A percentile compares a stretch with the other conserved stretches of the same genome.
Evolutionary conservation across 2,888 invertebrate species (phyloP).

Genomic region (Xestia xanthographa): DNA sequence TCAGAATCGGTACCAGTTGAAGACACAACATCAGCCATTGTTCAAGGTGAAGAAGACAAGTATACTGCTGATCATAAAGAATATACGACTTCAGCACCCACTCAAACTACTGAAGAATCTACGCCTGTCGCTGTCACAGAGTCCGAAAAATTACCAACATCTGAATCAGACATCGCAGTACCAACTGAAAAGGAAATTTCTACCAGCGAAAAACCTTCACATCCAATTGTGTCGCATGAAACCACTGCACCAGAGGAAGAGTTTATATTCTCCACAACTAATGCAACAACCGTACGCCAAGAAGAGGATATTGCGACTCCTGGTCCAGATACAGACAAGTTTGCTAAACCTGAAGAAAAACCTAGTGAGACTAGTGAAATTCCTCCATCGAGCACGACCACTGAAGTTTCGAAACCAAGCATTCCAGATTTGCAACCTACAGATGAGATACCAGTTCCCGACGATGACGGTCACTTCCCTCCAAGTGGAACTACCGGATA

Average conservation of each 20-base stretch:
- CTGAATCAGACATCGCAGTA: constrained; percentile 45
- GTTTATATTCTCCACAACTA: constrained; percentile 57
- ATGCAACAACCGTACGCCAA: constrained; percentile 57
- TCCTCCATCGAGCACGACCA: constrained; percentile 59
- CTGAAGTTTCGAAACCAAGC: constrained; percentile 80
- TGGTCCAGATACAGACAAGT: constrained; percentile 68
- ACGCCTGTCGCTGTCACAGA: constrained; percentile 40
- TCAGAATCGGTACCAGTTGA: constrained; percentile 35
- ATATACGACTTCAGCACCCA: constrained; percentile 42
- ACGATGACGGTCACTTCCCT: constrained; percentile 81
- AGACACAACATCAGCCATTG: constrained; percentile 33
- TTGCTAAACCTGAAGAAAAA: constrained; percentile 75
- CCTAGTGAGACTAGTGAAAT: constrained; percentile 69
- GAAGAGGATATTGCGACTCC: constrained; percentile 68
- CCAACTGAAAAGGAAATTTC: constrained; percentile 51
- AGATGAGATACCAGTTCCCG: constrained; percentile 80
- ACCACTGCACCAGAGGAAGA: constrained; percentile 63
- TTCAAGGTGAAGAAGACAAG: constrained; percentile 22
- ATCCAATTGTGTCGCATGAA: constrained; percentile 47
- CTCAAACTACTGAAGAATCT: constrained; percentile 46
- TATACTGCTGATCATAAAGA: constrained; percentile 39
- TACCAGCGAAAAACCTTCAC: constrained; percentile 59
- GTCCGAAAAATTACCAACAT: constrained; percentile 47
- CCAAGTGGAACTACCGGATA: constrained; percentile 85
- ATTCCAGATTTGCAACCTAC: constrained; percentile 77